Percentiles rank a stretch among this genome's conserved stretches.
phyloP scores from a whole-genome alignment of 1,140 invertebrate genomes.

The Samia ricini region DNA sequence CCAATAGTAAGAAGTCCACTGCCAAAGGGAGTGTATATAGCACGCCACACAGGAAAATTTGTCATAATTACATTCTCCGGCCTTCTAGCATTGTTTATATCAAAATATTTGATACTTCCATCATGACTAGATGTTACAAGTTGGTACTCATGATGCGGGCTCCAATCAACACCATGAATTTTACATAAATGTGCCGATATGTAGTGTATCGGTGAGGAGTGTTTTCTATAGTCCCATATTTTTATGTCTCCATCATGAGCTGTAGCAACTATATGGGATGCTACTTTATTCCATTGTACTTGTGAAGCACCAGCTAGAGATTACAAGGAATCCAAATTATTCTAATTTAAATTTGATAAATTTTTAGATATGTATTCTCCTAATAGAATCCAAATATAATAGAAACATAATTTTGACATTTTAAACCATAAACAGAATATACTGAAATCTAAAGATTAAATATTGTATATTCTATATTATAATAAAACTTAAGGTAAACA shows the following conservation, averaged over 20 bases:
- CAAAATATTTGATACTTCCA: slow-evolving; percentile 96
- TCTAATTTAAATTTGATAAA: too few species aligned
- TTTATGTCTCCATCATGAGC: slow-evolving; percentile 97
- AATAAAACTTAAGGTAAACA: too few species aligned
- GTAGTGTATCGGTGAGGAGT: slow-evolving; percentile 91
- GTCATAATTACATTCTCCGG: slow-evolving; percentile 91
- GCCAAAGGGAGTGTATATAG: slow-evolving; percentile 95
- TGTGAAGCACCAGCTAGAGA: slow-evolving; percentile 91
- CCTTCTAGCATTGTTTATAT: slow-evolving; percentile 89
- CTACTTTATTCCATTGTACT: slow-evolving; percentile 95
- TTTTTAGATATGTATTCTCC: neutral
- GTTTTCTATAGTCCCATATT: slow-evolving; percentile 96
- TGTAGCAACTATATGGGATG: slow-evolving; percentile 90
- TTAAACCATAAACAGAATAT: too few species aligned
- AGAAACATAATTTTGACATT: too few species aligned
- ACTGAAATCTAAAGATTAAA: too few species aligned
- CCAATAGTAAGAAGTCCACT: slow-evolving; percentile 93
- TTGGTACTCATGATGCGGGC: slow-evolving; percentile 89
- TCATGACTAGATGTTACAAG: slow-evolving; percentile 96
- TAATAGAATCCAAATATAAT: too few species aligned
- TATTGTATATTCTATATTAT: too few species aligned
- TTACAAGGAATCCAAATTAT: slow-evolving; percentile 18
- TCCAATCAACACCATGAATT: slow-evolving; percentile 97
- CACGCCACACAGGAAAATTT: slow-evolving; percentile 94
- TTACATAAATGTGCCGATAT: slow-evolving; percentile 95